Conservation (phyloP, 1,140 invertebrate genomes). For the Heliconius congener region DNA sequence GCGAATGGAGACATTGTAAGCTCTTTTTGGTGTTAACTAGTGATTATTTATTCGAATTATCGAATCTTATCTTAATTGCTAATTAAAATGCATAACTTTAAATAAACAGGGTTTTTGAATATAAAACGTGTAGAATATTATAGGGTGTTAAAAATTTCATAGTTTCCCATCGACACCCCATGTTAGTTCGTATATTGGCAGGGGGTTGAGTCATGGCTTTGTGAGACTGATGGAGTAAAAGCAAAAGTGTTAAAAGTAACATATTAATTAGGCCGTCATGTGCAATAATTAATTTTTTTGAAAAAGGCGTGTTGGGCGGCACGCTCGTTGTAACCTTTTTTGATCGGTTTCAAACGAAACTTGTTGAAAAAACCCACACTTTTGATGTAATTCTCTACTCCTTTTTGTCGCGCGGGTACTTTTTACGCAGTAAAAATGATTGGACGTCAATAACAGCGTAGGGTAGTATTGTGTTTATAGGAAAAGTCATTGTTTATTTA, state of each 20-base stretch:
- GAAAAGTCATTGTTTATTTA: background rate
- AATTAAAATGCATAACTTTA: too few relatives aligned
- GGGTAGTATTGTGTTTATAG: background rate
- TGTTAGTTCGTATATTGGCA: too few relatives aligned
- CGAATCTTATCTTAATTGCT: too few relatives aligned
- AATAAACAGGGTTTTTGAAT: too few relatives aligned
- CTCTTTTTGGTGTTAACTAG: too few relatives aligned
- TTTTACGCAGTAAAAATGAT: background rate
- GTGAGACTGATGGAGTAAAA: too few relatives aligned
- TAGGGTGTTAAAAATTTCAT: too few relatives aligned
- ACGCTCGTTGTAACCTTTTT: background rate
- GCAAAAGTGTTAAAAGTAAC: background rate
- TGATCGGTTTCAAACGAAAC: background rate
- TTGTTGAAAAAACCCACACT: background rate
- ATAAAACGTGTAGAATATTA: too few relatives aligned
- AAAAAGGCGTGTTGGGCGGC: background rate
- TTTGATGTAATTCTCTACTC: background rate
- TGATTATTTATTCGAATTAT: too few relatives aligned
- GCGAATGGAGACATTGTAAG: too few relatives aligned
- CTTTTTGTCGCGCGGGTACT: background rate
- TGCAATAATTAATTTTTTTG: background rate
- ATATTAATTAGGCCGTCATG: background rate
- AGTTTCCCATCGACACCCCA: too few relatives aligned
- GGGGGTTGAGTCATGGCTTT: too few relatives aligned
- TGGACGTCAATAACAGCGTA: background rate